Evolutionary conservation across 2,113 vertebrate species (phyloP).

Genomic region (Microtus montanus): DNA sequence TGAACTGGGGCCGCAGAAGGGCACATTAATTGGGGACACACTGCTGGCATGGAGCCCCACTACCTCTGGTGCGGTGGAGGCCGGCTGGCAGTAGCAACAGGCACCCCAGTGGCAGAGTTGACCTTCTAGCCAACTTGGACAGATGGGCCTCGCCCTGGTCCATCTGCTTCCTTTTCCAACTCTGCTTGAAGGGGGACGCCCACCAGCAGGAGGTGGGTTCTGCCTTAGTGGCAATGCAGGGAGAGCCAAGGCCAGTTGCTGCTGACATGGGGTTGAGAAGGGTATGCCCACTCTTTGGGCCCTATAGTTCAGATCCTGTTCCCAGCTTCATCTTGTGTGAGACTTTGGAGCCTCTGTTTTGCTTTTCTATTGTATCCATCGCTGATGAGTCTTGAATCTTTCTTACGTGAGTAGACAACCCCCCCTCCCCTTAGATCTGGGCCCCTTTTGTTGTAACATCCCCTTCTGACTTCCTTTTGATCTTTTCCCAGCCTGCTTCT

Average conservation of each 20-base stretch:
- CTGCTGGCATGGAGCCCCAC: not conserved
- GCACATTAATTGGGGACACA: not conserved
- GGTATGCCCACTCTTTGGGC: not conserved
- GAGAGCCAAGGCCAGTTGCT: not conserved
- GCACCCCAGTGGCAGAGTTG: constrained; percentile 16
- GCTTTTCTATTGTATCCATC: not conserved
- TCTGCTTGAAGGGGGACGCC: constrained; percentile 17
- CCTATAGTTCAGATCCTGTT: not conserved
- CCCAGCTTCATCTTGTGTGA: not conserved
- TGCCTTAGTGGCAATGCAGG: not conserved
- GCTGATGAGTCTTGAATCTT: not conserved
- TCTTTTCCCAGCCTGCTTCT: not conserved
- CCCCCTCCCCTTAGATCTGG: not conserved
- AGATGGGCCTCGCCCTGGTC: constrained; percentile 67
- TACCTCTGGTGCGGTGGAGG: not conserved
- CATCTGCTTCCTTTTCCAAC: constrained; percentile 63
- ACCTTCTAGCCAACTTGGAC: constrained; percentile 61
- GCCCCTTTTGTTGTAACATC: not conserved
- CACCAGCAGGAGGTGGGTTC: constrained; percentile 66
- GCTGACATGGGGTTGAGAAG: not conserved
- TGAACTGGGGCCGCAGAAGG: not conserved
- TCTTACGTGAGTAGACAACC: not conserved
- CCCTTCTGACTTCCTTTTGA: not conserved
- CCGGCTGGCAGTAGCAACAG: not conserved
- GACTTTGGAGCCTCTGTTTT: not conserved